Evolutionary conservation across 2,888 invertebrate species (phyloP), one percentile per base, ranked within the genome.

Genomic region (Periphyllus acericola): DNA sequence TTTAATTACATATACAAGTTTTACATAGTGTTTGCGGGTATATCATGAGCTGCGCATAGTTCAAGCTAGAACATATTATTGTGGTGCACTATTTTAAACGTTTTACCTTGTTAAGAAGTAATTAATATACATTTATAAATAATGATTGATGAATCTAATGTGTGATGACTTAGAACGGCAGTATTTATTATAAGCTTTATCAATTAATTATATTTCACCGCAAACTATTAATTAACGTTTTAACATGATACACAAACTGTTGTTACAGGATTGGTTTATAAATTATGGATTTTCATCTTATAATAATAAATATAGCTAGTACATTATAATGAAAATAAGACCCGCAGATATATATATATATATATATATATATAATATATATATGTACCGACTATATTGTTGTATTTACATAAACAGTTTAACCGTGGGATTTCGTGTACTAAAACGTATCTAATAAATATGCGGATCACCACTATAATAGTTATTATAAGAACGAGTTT

Each of bases 141-240:
- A 60, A 60, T 60, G 60, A 60, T 60, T 60, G 60, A 60, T 60
- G 60, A 60, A 60, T 25, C 14, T 46, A 6, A 19, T 60, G 25
- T 21, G 9, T 21, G 60, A 60, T 21, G 60, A 60, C 60, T 25
- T 6, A 60, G 60, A 60, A 25, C 60, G 60, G 60, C 5, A 25
- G 60, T 60, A 60, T 60, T 60, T 76, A 76, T 76, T 76, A n/a
- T n/a, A 76, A 29, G 46, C 46, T 46, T 76, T 40, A 76, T 76
- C 40, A 46, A 76, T 76, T 76, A 76, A 76, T 76, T 76, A 76
- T 29, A 46, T 76, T 76, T 76, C 46, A 76, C 46, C 76, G 76
- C 9, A 11, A 76, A 76, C 46, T 76, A 76, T 76, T 76, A 76
- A 76, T 76, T 76, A 76, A 76, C 40, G 46, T 46, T 76, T 76